Base-by-base conservation (phyloP, 2,797 vertebrate species). In the Gobio occitaniae region DNA sequence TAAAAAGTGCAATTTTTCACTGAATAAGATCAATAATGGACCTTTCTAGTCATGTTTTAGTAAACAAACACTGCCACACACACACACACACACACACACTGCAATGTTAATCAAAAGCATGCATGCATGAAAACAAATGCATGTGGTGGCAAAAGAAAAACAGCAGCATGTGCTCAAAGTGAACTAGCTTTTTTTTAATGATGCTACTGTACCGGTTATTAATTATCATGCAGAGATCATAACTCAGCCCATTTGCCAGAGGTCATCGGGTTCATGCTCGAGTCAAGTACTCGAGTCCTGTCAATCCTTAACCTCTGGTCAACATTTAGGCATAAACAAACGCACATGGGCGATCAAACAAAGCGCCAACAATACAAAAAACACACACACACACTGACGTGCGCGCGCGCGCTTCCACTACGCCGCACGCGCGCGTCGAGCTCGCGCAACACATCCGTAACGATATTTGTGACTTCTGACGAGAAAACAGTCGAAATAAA, bases 241-340 rank as follows among this genome's bases (percentile, higher is more conserved):
- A 76, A 76, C 41, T 6, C 32, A 56, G 21, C 3, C 61, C 3
- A 21, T 41, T 36, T 29, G 15, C 48, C 44, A 65, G 44, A 80
- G 77, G 83, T 85, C 77, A 85, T 2, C 1, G 77, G 74, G 77
- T 80, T 85, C 77, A 85, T 63, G 41, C 41, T 11, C 4, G 32
- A n/a, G 12, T 19, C 11, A 69, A 12, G 7, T 8, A 5, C 25
- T 36, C 59, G 65, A 32, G 41, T 52, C 32, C 61, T 21, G 65
- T 81, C 86, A 72, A 12, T 17, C n/a, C 36, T 25, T 56, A 75
- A 54, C 21, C 61, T 32, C 48, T 32, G 72, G 41, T 32, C 54
- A 82, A 25, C 47, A 76, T 59, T 75, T 70, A 16, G 25, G 71
- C 61, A 86, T 78, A 82, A 81, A 86, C 79, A 86, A 81, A 86